Conservation (phyloP, 2,113 vertebrate species). For the western clawed frog (Xenopus tropicalis) region DNA sequence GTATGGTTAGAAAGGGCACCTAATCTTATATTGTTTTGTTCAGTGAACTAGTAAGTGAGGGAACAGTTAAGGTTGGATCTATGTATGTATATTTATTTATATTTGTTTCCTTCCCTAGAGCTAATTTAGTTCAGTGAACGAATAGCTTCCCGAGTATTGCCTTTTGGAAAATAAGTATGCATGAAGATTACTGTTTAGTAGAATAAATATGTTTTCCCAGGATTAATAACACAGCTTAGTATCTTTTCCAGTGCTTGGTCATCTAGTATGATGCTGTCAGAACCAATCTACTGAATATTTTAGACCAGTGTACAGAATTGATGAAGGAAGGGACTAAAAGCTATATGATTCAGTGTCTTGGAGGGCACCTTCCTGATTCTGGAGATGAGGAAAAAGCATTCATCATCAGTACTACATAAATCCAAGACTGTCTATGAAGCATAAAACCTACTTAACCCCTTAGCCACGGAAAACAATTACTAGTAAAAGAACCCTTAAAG, state of each 20-base stretch:
- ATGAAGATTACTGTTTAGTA: too few relatives aligned
- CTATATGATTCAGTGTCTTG: slow-evolving; percentile 8
- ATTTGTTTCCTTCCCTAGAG: too few relatives aligned
- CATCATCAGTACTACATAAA: background rate
- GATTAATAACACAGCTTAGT: slow-evolving; percentile 39
- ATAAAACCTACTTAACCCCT: background rate
- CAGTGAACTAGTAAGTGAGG: too few relatives aligned
- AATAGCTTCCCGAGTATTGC: too few relatives aligned
- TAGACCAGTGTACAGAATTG: slow-evolving; percentile 29
- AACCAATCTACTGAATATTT: slow-evolving; percentile 29
- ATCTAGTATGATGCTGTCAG: slow-evolving; percentile 34
- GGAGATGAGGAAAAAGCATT: background rate
- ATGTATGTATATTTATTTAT: too few relatives aligned
- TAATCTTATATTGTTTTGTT: too few relatives aligned
- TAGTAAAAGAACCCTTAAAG: too few relatives aligned
- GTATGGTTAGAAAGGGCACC: too few relatives aligned
- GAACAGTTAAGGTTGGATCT: too few relatives aligned
- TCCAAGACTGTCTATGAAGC: background rate
- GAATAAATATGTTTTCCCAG: background rate
- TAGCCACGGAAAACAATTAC: too few relatives aligned
- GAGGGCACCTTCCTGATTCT: slow-evolving; percentile 10
- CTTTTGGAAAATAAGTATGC: too few relatives aligned
- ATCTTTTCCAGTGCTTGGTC: slow-evolving; percentile 27
- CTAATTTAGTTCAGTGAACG: too few relatives aligned
- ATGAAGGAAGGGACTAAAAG: slow-evolving; percentile 17